These are phyloP conservation scores for Ethmia dodecea DNA, from an alignment of 2,888 invertebrate species.

Conservation along the genomic window DNA sequence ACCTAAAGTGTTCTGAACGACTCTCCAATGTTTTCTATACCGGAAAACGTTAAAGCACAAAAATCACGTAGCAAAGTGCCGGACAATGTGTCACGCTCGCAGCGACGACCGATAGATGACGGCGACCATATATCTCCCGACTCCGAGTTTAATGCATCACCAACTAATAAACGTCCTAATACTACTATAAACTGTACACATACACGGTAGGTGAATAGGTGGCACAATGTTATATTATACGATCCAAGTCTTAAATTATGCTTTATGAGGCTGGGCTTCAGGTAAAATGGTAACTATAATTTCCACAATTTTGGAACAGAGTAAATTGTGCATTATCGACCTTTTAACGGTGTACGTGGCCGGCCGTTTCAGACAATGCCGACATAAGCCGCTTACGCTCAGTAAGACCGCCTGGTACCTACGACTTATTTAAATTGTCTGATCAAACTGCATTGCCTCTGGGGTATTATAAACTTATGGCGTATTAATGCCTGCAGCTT, in stretches of 20 bases:
- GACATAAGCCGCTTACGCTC: conserved; percentile 16
- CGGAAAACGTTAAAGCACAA: not conserved
- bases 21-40: too few species aligned
- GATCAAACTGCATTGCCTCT: conserved; percentile 12
- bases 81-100: conserved; percentile 31
- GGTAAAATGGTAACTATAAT: not conserved
- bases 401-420: conserved; percentile 13
- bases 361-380: conserved; percentile 15
- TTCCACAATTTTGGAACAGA: conserved; percentile 5
- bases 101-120: conserved; percentile 43
- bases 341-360: conserved; percentile 11
- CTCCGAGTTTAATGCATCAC: conserved; percentile 47
- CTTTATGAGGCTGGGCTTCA: not conserved
- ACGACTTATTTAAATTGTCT: conserved; percentile 16
- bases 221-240: conserved; percentile 2
- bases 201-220: too few species aligned
- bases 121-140: conserved; percentile 51
- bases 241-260: not conserved
- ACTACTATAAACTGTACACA: conserved; percentile 38
- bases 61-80: conserved; percentile 10
- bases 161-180: conserved; percentile 44
- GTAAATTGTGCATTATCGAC: conserved; percentile 15
- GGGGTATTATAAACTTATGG: conserved; percentile 3
- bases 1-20: too few species aligned
- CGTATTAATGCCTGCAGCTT: not conserved